These are phyloP conservation scores for Pinctada fucata DNA, from an alignment of 2,888 invertebrate species.

Conservation along the genomic window DNA sequence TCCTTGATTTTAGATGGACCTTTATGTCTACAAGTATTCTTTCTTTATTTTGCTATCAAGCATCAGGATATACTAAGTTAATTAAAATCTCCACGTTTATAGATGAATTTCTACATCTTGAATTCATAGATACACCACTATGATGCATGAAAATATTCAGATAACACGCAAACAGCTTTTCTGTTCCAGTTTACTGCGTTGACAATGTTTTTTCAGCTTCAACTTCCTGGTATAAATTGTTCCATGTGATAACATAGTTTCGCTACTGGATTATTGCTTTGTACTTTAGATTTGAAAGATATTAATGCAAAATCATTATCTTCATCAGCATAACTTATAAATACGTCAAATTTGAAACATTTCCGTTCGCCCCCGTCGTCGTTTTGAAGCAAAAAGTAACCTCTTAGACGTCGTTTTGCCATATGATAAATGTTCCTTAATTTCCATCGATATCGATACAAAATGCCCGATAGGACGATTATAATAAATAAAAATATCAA, in stretches of 20 bases:
- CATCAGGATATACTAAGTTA: not conserved
- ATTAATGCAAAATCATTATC: too few species aligned
- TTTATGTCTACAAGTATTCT: not conserved
- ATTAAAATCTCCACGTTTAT: not conserved
- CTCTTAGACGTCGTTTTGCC: not conserved
- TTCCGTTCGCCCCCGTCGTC: too few species aligned
- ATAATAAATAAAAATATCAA: not conserved
- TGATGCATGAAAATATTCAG: not conserved
- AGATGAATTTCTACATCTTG: not conserved
- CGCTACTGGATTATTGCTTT: too few species aligned
- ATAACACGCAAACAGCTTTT: not conserved
- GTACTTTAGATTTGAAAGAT: too few species aligned
- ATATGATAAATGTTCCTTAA: not conserved
- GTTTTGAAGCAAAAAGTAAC: too few species aligned
- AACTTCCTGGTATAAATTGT: not conserved
- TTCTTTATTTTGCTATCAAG: not conserved
- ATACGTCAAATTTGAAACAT: too few species aligned
- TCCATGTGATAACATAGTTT: not conserved
- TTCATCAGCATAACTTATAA: too few species aligned
- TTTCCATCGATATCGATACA: not conserved
- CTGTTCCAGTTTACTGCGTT: not conserved
- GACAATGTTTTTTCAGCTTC: not conserved
- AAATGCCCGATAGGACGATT: not conserved
- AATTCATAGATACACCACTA: slow-evolving; percentile 8
- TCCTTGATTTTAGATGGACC: not conserved